phyloP scores from a whole-genome alignment of 2,113 vertebrate species.

The Rhombomys opimus region DNA sequence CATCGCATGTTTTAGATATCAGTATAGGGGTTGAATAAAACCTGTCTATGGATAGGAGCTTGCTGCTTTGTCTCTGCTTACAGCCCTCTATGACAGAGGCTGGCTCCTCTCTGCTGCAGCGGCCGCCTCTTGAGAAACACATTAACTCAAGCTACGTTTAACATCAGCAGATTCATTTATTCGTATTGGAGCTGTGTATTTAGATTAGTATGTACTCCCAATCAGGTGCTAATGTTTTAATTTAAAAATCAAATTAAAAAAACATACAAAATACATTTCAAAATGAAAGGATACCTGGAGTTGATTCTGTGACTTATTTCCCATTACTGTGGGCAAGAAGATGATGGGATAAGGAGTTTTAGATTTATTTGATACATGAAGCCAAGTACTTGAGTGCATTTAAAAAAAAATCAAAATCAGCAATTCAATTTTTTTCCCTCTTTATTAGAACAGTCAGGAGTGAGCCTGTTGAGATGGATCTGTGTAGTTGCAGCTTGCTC shows the following conservation, averaged over 20 bases:
- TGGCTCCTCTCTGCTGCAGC: background rate
- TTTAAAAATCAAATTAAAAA: background rate
- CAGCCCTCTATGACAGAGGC: background rate
- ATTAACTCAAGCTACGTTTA: background rate
- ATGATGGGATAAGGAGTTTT: conserved; percentile 63
- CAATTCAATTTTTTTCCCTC: conserved; percentile 79
- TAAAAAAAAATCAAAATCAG: conserved; percentile 75
- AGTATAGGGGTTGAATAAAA: background rate
- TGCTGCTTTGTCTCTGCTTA: background rate
- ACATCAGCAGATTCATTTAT: background rate
- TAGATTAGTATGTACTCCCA: background rate
- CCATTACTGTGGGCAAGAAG: background rate
- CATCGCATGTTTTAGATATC: background rate
- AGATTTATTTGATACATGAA: conserved; percentile 58
- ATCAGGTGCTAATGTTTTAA: conserved; percentile 1
- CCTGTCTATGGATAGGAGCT: background rate
- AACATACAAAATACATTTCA: background rate
- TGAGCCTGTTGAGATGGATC: conserved; percentile 69
- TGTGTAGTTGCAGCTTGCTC: conserved; percentile 75
- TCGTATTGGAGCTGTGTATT: background rate
- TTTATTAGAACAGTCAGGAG: conserved; percentile 71
- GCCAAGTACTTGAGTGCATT: conserved; percentile 58
- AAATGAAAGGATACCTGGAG: background rate
- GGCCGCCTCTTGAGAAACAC: conserved; percentile 28
- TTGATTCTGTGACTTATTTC: background rate